These are phyloP conservation scores for Antigone vipio DNA, from an alignment of 2,113 vertebrate genomes.

Conservation along the genomic window DNA sequence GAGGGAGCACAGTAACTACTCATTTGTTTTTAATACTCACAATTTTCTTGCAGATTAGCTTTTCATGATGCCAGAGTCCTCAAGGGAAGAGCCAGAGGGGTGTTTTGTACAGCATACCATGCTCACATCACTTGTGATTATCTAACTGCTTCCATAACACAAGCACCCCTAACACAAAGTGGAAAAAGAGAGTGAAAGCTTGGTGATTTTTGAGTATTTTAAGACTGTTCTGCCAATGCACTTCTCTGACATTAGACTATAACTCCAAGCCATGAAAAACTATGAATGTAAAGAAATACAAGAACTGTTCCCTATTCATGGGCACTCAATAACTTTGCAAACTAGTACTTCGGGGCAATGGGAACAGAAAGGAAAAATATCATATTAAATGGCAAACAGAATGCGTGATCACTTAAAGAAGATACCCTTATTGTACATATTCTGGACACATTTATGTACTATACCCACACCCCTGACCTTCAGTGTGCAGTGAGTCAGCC, in stretches of 20 bases:
- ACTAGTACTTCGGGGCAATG: neutral
- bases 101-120: neutral
- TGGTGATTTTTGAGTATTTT: neutral
- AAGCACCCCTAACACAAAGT: neutral
- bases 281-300: neutral
- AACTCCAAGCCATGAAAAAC: neutral
- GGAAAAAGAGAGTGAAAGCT: neutral
- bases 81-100: neutral
- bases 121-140: neutral
- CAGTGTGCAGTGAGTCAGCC: accelerated
- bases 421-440: neutral
- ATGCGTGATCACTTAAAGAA: neutral
- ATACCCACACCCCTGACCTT: neutral
- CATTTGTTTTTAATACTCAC: constrained; percentile 45
- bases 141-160: neutral
- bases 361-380: neutral
- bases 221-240: neutral
- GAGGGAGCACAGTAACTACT: neutral
- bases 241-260: neutral
- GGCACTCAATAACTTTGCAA: neutral
- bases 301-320: neutral
- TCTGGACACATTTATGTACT: neutral
- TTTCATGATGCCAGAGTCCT: neutral
- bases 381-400: neutral
- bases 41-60: constrained; percentile 53